A percentile compares a stretch with the other conserved stretches of the same genome.
Conservation (phyloP, 2,797 vertebrate species). For the Todus mexicanus region DNA sequence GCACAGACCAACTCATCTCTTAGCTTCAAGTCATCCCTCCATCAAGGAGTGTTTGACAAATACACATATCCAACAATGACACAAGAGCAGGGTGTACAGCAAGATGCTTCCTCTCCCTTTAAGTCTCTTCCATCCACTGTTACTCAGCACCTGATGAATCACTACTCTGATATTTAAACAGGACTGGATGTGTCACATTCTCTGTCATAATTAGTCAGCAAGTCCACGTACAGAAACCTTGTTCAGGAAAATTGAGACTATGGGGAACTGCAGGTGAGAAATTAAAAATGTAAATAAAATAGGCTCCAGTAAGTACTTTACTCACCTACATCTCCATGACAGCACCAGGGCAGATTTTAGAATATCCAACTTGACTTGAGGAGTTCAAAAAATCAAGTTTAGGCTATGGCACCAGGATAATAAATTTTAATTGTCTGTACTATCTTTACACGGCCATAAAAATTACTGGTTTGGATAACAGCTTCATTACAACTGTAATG, state of each 20-base stretch:
- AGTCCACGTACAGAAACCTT: neutral
- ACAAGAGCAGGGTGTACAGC: neutral
- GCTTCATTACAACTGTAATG: neutral
- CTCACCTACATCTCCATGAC: neutral
- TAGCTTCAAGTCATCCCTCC: neutral
- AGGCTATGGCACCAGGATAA: neutral
- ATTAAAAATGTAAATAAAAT: neutral
- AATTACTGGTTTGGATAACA: neutral
- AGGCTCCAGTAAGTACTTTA: neutral
- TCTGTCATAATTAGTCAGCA: neutral
- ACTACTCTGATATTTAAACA: neutral
- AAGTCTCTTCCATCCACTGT: neutral
- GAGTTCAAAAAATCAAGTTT: neutral
- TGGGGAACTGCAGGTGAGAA: neutral
- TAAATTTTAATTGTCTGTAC: neutral
- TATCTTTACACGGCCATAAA: neutral
- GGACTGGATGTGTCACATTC: neutral
- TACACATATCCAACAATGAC: neutral
- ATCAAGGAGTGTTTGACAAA: neutral
- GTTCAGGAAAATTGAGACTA: neutral
- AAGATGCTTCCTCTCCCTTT: neutral
- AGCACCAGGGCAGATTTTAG: neutral
- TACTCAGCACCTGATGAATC: conserved; percentile 31
- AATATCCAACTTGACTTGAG: neutral
- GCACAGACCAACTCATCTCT: neutral